Evolutionary conservation across 2,113 vertebrate genomes (phyloP).

Genomic region (Eira barbara): DNA sequence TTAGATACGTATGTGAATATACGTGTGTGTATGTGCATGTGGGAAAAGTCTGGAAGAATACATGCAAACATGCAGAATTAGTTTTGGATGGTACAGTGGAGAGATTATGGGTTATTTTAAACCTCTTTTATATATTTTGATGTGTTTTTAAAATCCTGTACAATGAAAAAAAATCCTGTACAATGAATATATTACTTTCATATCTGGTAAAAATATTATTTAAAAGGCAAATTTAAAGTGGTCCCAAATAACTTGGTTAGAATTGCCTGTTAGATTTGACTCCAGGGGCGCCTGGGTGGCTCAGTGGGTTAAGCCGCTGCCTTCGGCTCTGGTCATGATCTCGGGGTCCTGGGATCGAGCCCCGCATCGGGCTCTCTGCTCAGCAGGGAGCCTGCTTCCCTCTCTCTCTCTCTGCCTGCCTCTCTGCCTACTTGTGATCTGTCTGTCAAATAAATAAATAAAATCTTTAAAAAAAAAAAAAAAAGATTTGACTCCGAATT

Average conservation of each 20-base stretch:
- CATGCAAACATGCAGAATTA: neutral
- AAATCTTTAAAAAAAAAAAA: no score
- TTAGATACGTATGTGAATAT: neutral
- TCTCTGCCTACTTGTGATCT: no score
- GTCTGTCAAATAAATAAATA: no score
- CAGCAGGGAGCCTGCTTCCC: no score
- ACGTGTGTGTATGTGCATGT: neutral
- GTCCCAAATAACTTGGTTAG: neutral
- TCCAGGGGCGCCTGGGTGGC: no score
- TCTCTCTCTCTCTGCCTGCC: no score
- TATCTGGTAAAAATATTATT: neutral
- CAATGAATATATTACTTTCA: neutral
- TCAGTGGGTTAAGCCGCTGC: no score
- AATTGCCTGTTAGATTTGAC: neutral
- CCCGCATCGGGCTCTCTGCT: no score
- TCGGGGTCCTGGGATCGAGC: no score
- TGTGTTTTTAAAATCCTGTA: neutral
- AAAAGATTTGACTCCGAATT: neutral
- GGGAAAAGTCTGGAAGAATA: neutral
- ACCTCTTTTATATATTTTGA: neutral
- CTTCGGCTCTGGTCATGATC: no score
- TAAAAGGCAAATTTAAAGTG: slow-evolving; percentile 33
- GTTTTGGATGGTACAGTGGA: neutral
- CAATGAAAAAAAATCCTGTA: neutral
- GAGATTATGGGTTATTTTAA: neutral